Evolutionary conservation across 2,113 vertebrate genomes (phyloP), one percentile per base, ranked within the genome.

Genomic region (Bolborhynchus lineola): DNA sequence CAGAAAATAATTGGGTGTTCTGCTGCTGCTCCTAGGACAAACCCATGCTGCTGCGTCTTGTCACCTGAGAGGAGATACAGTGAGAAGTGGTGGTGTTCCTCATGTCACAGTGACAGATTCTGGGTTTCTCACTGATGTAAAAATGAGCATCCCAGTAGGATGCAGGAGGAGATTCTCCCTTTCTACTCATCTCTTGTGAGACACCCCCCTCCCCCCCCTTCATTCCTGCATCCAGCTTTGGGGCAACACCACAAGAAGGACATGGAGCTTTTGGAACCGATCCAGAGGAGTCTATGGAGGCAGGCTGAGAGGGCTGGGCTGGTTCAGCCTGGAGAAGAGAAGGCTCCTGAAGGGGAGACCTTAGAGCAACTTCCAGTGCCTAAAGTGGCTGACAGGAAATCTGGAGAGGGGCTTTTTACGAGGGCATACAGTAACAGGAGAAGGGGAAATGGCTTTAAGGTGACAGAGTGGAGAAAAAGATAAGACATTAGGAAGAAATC

Each of bases 61-160:
- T 44, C 78, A 82, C 25, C 31, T 31, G 21, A 23, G 28, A 85
- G 60, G 21, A 78, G 21, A 42, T 7, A 19, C 0, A 11, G 52
- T 8, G 23, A 57, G 67, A 68, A 67, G n/a, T 39, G n/a, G 6
- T 65, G 23, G 10, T 19, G 8, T 17, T 79, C 14, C n/a, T 35
- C 16, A 15, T 29, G 41, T 52, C 46, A 29, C 2, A 2, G 7
- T 71, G 41, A 17, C 0, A 4, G 42, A 2, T 2, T 2, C 7
- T 26, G 25, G 6, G 23, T 60, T 83, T 80, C 25, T 71, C 31
- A 31, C 18, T 2, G 6, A 31, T 14, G 16, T 20, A 33, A 77
- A 78, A 67, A 59, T 21, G 33, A 16, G 33, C 21, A 23, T n/a
- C 21, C 21, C 9, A 59, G 57, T 13, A 59, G 57, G 20, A 59